Conservation (phyloP, 2,113 vertebrate genomes). For the Neogale vison region DNA sequence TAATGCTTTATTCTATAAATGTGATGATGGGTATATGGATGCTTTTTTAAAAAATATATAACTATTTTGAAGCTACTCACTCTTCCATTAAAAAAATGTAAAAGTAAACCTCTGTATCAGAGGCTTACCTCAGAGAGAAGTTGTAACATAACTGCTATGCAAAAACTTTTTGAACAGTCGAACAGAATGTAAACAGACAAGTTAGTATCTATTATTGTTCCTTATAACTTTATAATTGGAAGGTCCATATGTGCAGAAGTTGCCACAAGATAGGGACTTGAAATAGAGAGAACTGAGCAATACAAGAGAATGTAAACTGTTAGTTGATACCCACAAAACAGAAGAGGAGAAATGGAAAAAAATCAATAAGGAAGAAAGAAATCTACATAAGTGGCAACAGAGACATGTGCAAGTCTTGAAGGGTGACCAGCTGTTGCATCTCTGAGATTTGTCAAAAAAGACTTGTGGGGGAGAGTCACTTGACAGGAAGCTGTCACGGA, state of each 20-base stretch:
- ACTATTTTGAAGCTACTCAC: neutral
- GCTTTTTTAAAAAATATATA: neutral
- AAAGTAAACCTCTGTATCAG: neutral
- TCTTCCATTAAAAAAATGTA: neutral
- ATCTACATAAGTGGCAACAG: slow-evolving; percentile 57
- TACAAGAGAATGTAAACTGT: slow-evolving; percentile 61
- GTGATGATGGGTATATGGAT: neutral
- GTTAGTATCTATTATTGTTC: slow-evolving; percentile 29
- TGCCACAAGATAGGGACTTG: slow-evolving; percentile 51
- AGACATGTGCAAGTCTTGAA: slow-evolving; percentile 78
- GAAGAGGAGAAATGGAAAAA: slow-evolving; percentile 35
- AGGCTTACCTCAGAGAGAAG: neutral
- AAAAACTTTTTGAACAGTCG: slow-evolving; percentile 42
- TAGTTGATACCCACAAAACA: slow-evolving; percentile 54
- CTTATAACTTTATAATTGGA: slow-evolving; percentile 47
- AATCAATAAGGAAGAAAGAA: slow-evolving; percentile 65
- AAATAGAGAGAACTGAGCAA: slow-evolving; percentile 58
- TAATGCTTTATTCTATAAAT: neutral
- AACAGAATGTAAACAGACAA: slow-evolving; percentile 20
- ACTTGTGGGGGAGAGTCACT: slow-evolving; percentile 59
- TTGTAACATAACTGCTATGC: neutral
- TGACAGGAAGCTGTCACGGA: slow-evolving; percentile 73
- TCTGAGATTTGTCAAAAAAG: slow-evolving; percentile 74
- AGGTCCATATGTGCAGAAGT: slow-evolving; percentile 55
- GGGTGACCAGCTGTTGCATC: slow-evolving; percentile 79